Conservation (phyloP, 2,888 invertebrate species). For the Drosophila hamatofila region DNA sequence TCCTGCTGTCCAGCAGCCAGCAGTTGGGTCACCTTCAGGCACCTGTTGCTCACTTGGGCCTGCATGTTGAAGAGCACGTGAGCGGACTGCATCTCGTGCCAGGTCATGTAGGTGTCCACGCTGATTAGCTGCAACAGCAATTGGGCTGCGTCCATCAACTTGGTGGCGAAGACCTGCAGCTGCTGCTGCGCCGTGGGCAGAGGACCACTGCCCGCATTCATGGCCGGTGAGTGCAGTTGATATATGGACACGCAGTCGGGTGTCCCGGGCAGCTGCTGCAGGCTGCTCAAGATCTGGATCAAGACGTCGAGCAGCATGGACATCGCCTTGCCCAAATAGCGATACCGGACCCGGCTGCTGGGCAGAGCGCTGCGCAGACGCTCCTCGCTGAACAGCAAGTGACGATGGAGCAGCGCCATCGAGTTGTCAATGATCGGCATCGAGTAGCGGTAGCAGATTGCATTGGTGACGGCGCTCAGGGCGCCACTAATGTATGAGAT, state of each 20-base stretch:
- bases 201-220: background rate
- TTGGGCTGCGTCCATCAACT: conserved; percentile 50
- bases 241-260: conserved; percentile 37
- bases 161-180: conserved; percentile 14
- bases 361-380: conserved; percentile 13
- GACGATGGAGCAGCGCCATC: conserved; percentile 45
- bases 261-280: background rate
- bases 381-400: conserved; percentile 39
- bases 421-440: conserved; percentile 11
- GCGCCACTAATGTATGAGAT: conserved; percentile 23
- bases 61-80: conserved; percentile 45
- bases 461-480: conserved; percentile 37
- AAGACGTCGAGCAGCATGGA: conserved; percentile 26
- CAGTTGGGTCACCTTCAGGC: conserved; percentile 11
- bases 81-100: conserved; percentile 52
- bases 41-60: conserved; percentile 34
- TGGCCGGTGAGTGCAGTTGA: conserved; percentile 1
- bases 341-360: conserved; percentile 8
- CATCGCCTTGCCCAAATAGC: conserved; percentile 56
- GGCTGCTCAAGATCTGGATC: conserved; percentile 1
- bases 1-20: background rate
- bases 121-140: conserved; percentile 39
- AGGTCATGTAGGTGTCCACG: conserved; percentile 51
- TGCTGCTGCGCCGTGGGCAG: background rate
- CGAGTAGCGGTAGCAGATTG: conserved; percentile 23